Base-by-base conservation (phyloP, 1,140 invertebrate genomes). In the Pinna nobilis region DNA sequence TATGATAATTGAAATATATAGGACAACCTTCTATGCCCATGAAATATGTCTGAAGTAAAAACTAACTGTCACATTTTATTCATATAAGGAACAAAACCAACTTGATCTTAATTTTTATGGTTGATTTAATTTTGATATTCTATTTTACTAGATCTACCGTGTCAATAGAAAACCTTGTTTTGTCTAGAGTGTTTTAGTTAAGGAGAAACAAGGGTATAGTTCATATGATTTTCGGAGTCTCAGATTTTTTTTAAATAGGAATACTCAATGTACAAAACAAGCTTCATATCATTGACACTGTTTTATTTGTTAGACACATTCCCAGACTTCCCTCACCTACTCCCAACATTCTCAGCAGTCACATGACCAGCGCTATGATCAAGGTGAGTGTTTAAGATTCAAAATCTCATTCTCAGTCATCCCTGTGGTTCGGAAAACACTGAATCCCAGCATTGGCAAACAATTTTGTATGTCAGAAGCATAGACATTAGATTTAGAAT, bases 261-360 rank as follows among this genome's bases (percentile, higher is more conserved):
- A 25, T 15, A 53, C 0, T 15, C 11, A 6, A n/a, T 53, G 50
- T 0, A 3, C 9, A 9, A 13, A 28, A n/a, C 23, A 51, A 1
- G 15, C 13, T 53, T 25, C 15, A 28, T 20, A 53, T 25, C 3
- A 51, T 7, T 51, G 25, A 2, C 9, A 28, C 23, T 7, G n/a
- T 25, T 59, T 59, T 3, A 35, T 57, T 59, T n/a, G 9, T 15
- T 73, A 86, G 84, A 77, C 70, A 13, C 76, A 82, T 50, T 84
- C 82, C 18, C 84, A 86, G 49, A 83, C 82, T n/a, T 84, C 84
- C 6, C 61, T 84, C 28, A 69, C 80, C 11, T 84, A 75, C 61
- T 75, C 73, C n/a, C 73, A 70, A 47, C 60, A 70, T 75, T 75
- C 73, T 50, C 50, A 60, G 5, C 47, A 63, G 44, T 75, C 73